A percentile compares a stretch with the other conserved stretches of the same genome.
Evolutionary conservation across 1,140 invertebrate species (phyloP).

Genomic region (Lordiphosa stackelbergi): DNA sequence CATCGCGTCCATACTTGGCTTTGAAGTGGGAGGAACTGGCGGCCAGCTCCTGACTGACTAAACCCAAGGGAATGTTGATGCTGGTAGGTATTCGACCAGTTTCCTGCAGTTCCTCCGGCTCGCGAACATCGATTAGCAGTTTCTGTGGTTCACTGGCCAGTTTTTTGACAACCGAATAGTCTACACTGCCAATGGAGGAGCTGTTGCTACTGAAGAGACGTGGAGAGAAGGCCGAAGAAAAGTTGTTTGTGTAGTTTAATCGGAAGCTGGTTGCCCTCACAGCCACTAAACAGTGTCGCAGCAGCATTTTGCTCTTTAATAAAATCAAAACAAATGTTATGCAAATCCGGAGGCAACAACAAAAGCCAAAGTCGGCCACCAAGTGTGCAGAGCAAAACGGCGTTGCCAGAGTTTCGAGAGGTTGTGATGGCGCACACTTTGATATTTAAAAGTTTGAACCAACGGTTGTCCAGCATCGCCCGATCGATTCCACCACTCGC

Average conservation of each 20-base stretch:
- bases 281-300: slow-evolving; percentile 15
- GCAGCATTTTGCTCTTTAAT: slow-evolving; percentile 25
- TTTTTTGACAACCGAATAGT: slow-evolving; percentile 78
- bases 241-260: background rate
- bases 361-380: slow-evolving; percentile 24
- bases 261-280: slow-evolving; percentile 2
- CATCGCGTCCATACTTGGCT: slow-evolving; percentile 75
- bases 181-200: slow-evolving; percentile 62
- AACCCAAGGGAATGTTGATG: slow-evolving; percentile 84
- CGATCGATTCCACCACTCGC: slow-evolving; percentile 27
- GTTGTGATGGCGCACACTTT: slow-evolving; percentile 1
- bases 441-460: too few species aligned
- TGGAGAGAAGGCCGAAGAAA: background rate
- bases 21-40: slow-evolving; percentile 75
- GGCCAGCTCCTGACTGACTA: slow-evolving; percentile 58
- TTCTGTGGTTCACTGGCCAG: slow-evolving; percentile 75
- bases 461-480: slow-evolving; percentile 30
- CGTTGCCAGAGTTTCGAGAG: slow-evolving; percentile 24
- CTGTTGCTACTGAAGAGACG: slow-evolving; percentile 24
- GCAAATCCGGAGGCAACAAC: slow-evolving; percentile 30
- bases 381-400: slow-evolving; percentile 22
- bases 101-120: slow-evolving; percentile 81
- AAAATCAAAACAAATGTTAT: slow-evolving; percentile 39
- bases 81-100: slow-evolving; percentile 83
- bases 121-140: slow-evolving; percentile 83